Conservation (phyloP, 2,113 vertebrate genomes). For the Fukomys damarensis region DNA sequence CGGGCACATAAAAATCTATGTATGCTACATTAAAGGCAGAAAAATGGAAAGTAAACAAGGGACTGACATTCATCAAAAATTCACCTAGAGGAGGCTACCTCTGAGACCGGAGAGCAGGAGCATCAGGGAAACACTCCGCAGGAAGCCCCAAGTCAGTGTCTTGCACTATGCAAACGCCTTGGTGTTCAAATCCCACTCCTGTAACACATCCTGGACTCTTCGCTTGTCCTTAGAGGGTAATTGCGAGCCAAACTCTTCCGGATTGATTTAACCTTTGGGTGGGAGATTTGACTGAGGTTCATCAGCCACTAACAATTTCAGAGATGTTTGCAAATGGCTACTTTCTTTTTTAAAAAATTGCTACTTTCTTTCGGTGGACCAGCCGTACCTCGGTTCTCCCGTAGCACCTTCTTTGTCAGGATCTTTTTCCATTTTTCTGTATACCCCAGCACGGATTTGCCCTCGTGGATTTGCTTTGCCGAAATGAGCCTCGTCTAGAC, state of each 20-base stretch:
- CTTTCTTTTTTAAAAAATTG: not conserved
- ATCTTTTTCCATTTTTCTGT: not conserved
- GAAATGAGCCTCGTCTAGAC: not conserved
- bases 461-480: not conserved
- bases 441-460: no score
- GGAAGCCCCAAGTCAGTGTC: not conserved
- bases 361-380: not conserved
- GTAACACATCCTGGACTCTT: not conserved
- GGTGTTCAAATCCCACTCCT: rapidly evolving
- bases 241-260: not conserved
- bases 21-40: constrained; percentile 86
- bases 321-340: not conserved
- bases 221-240: not conserved
- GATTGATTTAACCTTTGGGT: not conserved
- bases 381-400: not conserved
- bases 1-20: constrained; percentile 86
- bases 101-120: not conserved
- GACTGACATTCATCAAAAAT: constrained; percentile 80
- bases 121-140: not conserved
- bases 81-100: not conserved
- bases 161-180: not conserved
- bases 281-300: not conserved
- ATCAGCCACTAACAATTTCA: not conserved
- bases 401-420: not conserved
- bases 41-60: constrained; percentile 85